phyloP scores from a whole-genome alignment of 2,113 vertebrate genomes.

The Loxodonta africana region DNA sequence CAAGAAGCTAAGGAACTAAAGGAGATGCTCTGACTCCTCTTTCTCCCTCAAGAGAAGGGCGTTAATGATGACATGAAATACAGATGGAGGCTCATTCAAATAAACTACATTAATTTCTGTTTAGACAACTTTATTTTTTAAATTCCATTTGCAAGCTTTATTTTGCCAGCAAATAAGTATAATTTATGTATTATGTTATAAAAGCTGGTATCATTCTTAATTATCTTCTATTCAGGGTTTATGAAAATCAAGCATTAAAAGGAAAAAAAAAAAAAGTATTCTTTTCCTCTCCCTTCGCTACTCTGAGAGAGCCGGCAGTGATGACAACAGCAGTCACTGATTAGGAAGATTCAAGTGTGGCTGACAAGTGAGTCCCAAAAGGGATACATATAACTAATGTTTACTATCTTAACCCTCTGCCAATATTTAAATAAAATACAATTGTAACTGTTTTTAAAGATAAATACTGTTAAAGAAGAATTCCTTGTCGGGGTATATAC shows the following conservation, averaged over 20 bases:
- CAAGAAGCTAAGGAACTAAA: conserved; percentile 71
- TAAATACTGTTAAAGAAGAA: conserved; percentile 43
- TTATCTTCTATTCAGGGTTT: conserved; percentile 74
- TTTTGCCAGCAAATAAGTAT: conserved; percentile 74
- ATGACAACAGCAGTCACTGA: neutral
- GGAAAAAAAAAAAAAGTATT: neutral
- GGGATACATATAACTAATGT: neutral
- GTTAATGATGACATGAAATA: conserved; percentile 72
- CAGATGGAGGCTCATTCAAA: conserved; percentile 63
- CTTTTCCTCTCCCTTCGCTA: neutral
- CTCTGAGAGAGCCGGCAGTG: neutral
- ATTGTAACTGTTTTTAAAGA: conserved; percentile 34
- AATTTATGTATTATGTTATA: conserved; percentile 74
- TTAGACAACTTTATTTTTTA: conserved; percentile 69
- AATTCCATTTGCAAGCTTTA: conserved; percentile 69
- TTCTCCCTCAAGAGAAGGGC: conserved; percentile 64
- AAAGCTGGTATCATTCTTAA: conserved; percentile 73
- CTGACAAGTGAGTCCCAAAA: conserved; percentile 32
- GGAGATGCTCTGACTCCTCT: conserved; percentile 1
- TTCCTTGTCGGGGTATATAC: neutral
- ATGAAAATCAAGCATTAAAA: conserved; percentile 68
- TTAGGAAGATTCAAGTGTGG: conserved; percentile 23
- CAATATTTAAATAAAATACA: conserved; percentile 59
- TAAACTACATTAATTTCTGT: conserved; percentile 72
- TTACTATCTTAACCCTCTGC: conserved; percentile 42